A percentile compares a stretch with the other conserved stretches of the same genome.
Conservation (phyloP, 2,888 invertebrate genomes). For the Strigamia crassipes region DNA sequence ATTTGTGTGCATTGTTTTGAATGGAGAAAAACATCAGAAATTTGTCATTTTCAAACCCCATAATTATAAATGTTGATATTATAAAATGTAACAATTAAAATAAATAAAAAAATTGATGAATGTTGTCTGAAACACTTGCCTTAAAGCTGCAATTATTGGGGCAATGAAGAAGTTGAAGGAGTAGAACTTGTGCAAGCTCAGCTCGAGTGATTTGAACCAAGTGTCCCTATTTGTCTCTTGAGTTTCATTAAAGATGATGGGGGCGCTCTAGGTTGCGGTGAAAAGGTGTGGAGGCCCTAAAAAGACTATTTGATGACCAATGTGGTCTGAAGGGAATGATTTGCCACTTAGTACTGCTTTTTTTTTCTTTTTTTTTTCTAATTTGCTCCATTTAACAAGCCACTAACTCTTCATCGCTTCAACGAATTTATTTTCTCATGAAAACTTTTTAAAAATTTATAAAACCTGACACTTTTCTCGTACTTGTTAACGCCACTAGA, state of each 20-base stretch:
- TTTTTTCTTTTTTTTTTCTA: not conserved
- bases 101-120: not conserved
- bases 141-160: conserved; percentile 21
- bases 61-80: too few species aligned
- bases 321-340: conserved; percentile 25
- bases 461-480: too few species aligned
- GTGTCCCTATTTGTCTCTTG: conserved; percentile 33
- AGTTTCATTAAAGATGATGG: conserved; percentile 33
- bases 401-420: not conserved
- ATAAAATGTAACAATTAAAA: too few species aligned
- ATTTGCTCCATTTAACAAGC: not conserved
- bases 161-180: conserved; percentile 16
- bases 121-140: not conserved
- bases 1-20: not conserved
- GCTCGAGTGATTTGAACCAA: conserved; percentile 25
- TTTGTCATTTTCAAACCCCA: not conserved
- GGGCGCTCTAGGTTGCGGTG: not conserved
- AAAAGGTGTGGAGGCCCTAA: not conserved
- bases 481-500: too few species aligned
- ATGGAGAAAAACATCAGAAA: not conserved
- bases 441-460: not conserved
- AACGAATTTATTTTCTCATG: not conserved
- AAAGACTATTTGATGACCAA: conserved; percentile 7
- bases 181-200: conserved; percentile 28
- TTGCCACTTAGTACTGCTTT: not conserved